Conservation (phyloP, 2,113 vertebrate species). For the Pyrgilauda ruficollis region DNA sequence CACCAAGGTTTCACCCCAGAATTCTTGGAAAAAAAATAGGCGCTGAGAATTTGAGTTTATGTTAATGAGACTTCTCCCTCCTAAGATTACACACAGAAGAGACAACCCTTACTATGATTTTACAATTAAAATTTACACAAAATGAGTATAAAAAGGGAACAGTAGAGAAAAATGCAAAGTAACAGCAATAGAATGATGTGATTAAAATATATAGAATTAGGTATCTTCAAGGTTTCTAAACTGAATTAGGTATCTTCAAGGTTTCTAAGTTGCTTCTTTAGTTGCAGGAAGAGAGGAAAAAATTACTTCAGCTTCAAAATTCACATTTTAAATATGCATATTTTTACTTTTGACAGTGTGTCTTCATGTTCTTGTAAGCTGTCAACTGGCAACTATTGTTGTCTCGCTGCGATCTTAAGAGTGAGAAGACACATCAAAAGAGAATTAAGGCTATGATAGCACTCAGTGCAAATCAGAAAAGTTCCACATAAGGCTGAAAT, state of each 20-base stretch:
- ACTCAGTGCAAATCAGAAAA: neutral
- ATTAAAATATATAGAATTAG: neutral
- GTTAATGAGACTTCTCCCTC: neutral
- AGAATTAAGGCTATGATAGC: neutral
- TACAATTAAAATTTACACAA: neutral
- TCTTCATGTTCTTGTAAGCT: neutral
- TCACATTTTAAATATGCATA: neutral
- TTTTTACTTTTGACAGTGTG: neutral
- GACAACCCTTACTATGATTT: neutral
- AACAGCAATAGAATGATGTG: neutral
- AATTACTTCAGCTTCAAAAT: neutral
- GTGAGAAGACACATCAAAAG: constrained; percentile 4
- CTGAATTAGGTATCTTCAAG: neutral
- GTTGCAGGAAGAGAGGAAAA: neutral
- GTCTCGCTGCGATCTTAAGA: neutral
- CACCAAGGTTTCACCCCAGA: neutral
- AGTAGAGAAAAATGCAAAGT: neutral
- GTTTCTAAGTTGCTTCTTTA: neutral
- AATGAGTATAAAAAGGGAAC: neutral
- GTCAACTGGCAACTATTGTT: neutral
- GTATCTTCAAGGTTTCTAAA: neutral
- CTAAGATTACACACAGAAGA: neutral
- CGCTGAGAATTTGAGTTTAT: neutral
- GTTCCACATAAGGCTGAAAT: neutral
- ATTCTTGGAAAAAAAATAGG: neutral